Percentiles rank a stretch among this genome's conserved stretches.
Conservation (phyloP, 2,113 vertebrate species). For the Leptobrachium ailaonicum region DNA sequence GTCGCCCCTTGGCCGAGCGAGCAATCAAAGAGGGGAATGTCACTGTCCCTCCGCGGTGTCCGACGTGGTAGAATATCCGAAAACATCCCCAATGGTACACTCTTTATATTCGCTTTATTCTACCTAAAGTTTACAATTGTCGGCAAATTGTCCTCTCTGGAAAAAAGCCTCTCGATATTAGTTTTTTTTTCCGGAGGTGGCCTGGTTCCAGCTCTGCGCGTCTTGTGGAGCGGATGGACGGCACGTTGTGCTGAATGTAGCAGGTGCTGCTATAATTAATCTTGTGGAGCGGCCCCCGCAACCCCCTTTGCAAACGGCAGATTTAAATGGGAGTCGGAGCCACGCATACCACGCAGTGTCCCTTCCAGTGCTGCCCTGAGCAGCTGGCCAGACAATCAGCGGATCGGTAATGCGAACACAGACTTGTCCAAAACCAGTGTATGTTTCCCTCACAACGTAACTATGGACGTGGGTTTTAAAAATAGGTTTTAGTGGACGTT, state of each 20-base stretch:
- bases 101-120: no score
- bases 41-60: no score
- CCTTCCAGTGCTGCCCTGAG: slow-evolving; percentile 6
- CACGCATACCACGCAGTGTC: neutral
- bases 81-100: no score
- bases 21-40: no score
- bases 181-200: no score
- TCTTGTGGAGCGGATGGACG: no score
- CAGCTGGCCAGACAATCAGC: slow-evolving; percentile 37
- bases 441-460: neutral
- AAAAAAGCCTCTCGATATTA: no score
- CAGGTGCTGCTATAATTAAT: slow-evolving; percentile 43
- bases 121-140: no score
- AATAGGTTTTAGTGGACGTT: slow-evolving; percentile 22
- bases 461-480: slow-evolving; percentile 3
- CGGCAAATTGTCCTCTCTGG: no score
- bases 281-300: slow-evolving; percentile 16
- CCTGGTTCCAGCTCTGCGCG: no score
- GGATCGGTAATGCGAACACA: neutral
- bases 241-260: neutral
- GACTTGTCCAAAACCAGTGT: slow-evolving; percentile 17
- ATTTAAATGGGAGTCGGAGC: slow-evolving; percentile 4
- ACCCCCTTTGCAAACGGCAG: neutral
- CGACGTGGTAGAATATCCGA: no score
- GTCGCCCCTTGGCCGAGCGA: no score